Conservation (phyloP, 1,140 invertebrate species). For the Drosophila ambigua region DNA sequence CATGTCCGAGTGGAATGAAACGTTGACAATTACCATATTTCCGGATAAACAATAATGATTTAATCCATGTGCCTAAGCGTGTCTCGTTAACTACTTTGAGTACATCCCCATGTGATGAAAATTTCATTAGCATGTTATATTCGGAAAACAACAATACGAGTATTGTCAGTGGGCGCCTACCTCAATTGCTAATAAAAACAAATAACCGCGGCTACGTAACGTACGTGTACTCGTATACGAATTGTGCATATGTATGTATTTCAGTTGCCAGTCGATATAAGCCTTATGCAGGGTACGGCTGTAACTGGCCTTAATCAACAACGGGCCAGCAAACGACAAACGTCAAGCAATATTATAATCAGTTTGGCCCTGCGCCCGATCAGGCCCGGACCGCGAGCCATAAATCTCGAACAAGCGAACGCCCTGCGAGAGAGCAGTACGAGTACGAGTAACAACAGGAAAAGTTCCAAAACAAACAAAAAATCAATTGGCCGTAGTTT, state of each 20-base stretch:
- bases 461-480: conserved; percentile 5
- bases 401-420: conserved; percentile 42
- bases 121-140: conserved; percentile 19
- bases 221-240: background rate
- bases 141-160: conserved; percentile 22
- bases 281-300: conserved; percentile 27
- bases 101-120: conserved; percentile 8
- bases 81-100: conserved; percentile 5
- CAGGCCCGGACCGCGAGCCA: conserved; percentile 17
- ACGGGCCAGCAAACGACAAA: conserved; percentile 27
- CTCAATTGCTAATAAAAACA: conserved; percentile 45
- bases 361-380: conserved; percentile 26
- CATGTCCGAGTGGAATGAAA: too few relatives aligned
- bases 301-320: conserved; percentile 50
- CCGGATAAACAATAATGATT: background rate
- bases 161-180: conserved; percentile 43
- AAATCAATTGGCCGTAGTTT: conserved; percentile 60
- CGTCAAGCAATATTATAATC: conserved; percentile 69
- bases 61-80: background rate
- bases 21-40: background rate
- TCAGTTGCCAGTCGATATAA: conserved; percentile 36
- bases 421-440: conserved; percentile 1
- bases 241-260: background rate
- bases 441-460: background rate
- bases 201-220: conserved; percentile 24